Evolutionary conservation across 2,888 invertebrate genomes (phyloP).

Genomic region (Hemithea aestivaria): DNA sequence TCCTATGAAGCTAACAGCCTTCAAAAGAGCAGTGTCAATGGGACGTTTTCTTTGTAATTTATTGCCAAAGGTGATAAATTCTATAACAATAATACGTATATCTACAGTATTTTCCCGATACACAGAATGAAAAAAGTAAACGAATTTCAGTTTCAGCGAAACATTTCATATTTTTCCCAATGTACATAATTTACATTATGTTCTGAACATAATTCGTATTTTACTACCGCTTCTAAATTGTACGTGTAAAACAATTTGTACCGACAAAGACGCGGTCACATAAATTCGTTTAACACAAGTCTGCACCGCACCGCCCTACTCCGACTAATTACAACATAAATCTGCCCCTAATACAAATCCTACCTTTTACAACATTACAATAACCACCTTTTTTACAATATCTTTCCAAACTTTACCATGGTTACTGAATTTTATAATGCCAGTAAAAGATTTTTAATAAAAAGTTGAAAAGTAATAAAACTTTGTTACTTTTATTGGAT

Average conservation of each 20-base stretch:
- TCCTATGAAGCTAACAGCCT: constrained; percentile 16
- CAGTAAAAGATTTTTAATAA: constrained; percentile 13
- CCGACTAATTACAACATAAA: constrained; percentile 71
- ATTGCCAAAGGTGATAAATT: neutral
- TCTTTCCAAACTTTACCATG: constrained; percentile 15
- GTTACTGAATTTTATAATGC: constrained; percentile 6
- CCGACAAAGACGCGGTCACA: constrained; percentile 59
- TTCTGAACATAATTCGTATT: constrained; percentile 31
- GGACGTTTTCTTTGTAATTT: constrained; percentile 4
- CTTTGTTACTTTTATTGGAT: constrained; percentile 13
- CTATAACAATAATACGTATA: too few species aligned
- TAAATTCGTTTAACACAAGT: constrained; percentile 63
- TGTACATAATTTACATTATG: neutral
- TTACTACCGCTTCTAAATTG: constrained; percentile 46
- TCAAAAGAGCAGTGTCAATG: constrained; percentile 7
- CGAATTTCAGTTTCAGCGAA: neutral
- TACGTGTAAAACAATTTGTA: constrained; percentile 52
- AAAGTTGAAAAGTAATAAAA: constrained; percentile 9
- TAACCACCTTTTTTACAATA: constrained; percentile 19
- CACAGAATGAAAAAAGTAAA: too few species aligned
- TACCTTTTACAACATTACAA: constrained; percentile 47
- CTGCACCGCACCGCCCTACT: constrained; percentile 47
- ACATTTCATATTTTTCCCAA: constrained; percentile 1
- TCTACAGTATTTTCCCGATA: too few species aligned
- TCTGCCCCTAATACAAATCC: constrained; percentile 64